Base-by-base conservation (phyloP, 2,888 invertebrate species). In the Macrophya alboannulata region DNA sequence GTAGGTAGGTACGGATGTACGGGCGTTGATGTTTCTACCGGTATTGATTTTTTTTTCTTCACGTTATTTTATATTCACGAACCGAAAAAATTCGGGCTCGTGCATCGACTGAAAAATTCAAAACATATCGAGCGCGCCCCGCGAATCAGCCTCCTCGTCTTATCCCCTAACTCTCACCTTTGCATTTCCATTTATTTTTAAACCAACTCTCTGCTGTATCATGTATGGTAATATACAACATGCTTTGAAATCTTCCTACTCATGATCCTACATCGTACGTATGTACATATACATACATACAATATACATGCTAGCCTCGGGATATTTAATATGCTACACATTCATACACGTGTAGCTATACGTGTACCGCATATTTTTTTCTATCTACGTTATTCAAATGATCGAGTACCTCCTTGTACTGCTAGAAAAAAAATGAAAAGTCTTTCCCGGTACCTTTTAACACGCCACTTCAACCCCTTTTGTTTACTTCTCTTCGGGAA, bases 131-230 rank as follows among this genome's bases (percentile, higher is more conserved):
- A 51, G 40, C 68, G 68, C 55, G n/a, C n/a, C 55, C 68, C 37
- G 6, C 68, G 68, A 68, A 68, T 68, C 68, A 68, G 68, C 37
- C 37, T 68, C 77, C 51, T 77, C 51, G 51, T 17, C 77, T 51
- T 77, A 77, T 55, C 55, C 37, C 68, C 17, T 55, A 51, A 37
- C 51, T 31, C 51, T 74, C 37, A 31, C 55, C n/a, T 31, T 31
- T 40, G 25, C 25, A n/a, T 77, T 77, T 77, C 17, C 55, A 77
- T 77, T 77, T 77, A 77, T 77, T 77, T 55, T 37, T 37, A 37
- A 51, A 40, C 37, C 77, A 77, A 51, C 31, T 37, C 51, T 77
- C 77, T 55, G 45, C 72, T 74, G 72, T 74, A 45, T 74, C 72
- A 45, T 74, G 43, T 31, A 68, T 74, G 45, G 43, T 45, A 37